Evolutionary conservation across 2,888 invertebrate genomes (phyloP).

Genomic region (Lasioglossum zephyrum): DNA sequence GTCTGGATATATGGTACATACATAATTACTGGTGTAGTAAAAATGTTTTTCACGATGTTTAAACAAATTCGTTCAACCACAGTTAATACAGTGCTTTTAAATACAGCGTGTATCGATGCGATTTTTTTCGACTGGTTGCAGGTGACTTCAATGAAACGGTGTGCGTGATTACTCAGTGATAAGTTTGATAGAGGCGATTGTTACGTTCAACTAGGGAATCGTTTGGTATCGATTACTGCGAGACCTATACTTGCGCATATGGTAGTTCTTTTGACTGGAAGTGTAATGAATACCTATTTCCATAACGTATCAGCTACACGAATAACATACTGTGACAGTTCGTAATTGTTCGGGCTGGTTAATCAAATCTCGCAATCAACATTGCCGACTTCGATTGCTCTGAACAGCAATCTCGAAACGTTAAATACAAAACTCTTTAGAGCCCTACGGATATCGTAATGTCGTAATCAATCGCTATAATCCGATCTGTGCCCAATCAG

Average conservation of each 20-base stretch:
- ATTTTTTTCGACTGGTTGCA: neutral
- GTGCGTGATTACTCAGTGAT: neutral
- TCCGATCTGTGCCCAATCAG: too few relatives aligned
- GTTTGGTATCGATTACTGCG: neutral
- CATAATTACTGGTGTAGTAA: neutral
- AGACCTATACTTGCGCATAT: neutral
- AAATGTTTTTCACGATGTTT: neutral
- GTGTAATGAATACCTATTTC: too few relatives aligned
- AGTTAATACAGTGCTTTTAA: neutral
- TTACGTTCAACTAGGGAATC: neutral
- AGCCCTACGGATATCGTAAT: too few relatives aligned
- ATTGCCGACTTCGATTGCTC: too few relatives aligned
- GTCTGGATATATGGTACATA: neutral
- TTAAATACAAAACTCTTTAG: too few relatives aligned
- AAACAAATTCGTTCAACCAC: neutral
- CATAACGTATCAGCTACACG: too few relatives aligned
- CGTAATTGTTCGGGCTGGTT: too few relatives aligned
- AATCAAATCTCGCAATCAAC: too few relatives aligned
- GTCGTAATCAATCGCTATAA: too few relatives aligned
- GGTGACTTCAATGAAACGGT: neutral
- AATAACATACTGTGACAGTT: too few relatives aligned
- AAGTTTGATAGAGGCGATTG: neutral
- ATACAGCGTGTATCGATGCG: neutral
- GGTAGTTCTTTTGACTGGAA: neutral
- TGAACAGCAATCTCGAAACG: too few relatives aligned